Evolutionary conservation across 2,113 vertebrate species (phyloP).

Genomic region (Heterochromis multidens): DNA sequence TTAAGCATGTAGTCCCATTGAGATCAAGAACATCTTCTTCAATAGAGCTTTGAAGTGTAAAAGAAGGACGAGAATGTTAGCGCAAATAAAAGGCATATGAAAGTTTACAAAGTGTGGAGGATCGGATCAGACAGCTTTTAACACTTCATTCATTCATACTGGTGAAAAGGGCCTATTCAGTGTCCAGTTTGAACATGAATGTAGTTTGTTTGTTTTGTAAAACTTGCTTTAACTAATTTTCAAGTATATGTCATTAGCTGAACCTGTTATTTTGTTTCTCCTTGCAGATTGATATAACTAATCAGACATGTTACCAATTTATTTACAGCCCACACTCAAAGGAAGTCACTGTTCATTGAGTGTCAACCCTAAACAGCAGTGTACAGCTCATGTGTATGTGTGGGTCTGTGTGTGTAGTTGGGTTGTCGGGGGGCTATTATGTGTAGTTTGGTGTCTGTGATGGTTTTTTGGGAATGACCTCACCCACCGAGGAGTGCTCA

Average conservation of each 20-base stretch:
- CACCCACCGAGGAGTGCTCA: conserved; percentile 66
- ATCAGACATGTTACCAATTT: background rate
- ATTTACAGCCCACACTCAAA: background rate
- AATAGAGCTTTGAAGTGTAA: conserved; percentile 23
- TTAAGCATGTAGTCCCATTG: background rate
- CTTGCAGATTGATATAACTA: background rate
- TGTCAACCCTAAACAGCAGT: background rate
- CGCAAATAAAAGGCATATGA: background rate
- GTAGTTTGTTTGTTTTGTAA: background rate
- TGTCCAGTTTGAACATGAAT: background rate
- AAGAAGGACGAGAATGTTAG: background rate
- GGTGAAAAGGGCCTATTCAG: background rate
- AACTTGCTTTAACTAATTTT: background rate
- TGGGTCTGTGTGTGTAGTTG: background rate
- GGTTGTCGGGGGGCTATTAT: conserved; percentile 23
- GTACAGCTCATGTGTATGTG: background rate
- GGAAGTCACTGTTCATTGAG: background rate
- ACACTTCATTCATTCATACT: background rate
- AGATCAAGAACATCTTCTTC: conserved; percentile 23
- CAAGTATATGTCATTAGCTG: background rate
- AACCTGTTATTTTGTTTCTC: background rate
- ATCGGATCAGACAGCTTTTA: background rate
- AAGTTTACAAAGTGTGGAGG: background rate
- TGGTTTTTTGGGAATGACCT: conserved; percentile 69
- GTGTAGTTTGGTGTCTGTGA: conserved; percentile 34